Evolutionary conservation across 2,113 vertebrate genomes (phyloP).

Genomic region (Gymnorhina tibicen): DNA sequence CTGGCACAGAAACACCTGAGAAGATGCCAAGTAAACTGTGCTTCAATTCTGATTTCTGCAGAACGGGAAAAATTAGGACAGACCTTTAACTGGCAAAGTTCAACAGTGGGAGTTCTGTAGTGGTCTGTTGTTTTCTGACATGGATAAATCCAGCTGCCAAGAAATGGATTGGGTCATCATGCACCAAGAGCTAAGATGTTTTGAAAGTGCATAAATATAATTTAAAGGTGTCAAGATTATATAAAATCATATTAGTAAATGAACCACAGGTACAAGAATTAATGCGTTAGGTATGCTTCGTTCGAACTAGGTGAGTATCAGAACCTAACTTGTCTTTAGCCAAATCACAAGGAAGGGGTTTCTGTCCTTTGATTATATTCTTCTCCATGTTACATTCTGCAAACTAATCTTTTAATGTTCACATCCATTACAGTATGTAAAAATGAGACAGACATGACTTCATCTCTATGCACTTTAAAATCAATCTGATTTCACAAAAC

Average conservation of each 20-base stretch:
- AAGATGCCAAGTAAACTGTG: neutral
- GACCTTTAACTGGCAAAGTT: neutral
- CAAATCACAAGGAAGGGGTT: neutral
- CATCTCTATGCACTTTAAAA: neutral
- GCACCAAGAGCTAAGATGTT: neutral
- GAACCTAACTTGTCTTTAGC: neutral
- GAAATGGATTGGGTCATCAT: neutral
- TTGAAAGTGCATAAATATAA: neutral
- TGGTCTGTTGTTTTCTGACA: neutral
- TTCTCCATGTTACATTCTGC: neutral
- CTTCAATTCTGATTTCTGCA: neutral
- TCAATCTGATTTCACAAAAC: neutral
- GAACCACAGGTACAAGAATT: neutral
- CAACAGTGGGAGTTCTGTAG: neutral
- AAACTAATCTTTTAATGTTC: neutral
- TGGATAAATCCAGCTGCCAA: neutral
- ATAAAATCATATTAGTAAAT: neutral
- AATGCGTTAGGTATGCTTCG: neutral
- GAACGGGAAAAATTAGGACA: neutral
- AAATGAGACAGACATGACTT: neutral
- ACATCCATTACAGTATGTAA: neutral
- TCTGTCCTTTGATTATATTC: neutral
- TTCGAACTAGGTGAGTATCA: neutral
- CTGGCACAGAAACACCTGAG: neutral
- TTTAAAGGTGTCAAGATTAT: neutral